Percentiles rank a stretch among this genome's conserved stretches.
These are phyloP conservation scores for Amphiduros pacificus DNA, from an alignment of 2,888 invertebrate genomes.

Conservation along the genomic window DNA sequence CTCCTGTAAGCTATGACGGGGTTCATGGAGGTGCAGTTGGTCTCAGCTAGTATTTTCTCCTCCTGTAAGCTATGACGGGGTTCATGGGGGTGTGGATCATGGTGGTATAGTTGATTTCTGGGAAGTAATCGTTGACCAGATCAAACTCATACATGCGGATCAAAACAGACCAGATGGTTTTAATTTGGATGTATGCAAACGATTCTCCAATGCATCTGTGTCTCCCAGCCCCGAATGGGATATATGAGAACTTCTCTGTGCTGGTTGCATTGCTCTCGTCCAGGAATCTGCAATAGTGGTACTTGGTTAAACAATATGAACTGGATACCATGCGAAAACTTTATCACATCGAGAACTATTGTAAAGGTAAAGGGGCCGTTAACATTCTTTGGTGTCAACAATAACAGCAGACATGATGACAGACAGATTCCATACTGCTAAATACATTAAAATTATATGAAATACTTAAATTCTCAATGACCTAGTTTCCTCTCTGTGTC, in stretches of 20 bases:
- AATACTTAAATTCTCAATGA: too few species aligned
- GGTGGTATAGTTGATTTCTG: slow-evolving; percentile 41
- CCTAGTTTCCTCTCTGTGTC: too few species aligned
- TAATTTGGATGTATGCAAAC: slow-evolving; percentile 52
- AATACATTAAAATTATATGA: too few species aligned
- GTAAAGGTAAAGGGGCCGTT: too few species aligned
- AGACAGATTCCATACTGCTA: too few species aligned
- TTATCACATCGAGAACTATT: too few species aligned
- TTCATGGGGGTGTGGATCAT: slow-evolving; percentile 51
- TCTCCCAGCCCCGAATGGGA: slow-evolving; percentile 51
- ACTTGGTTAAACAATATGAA: too few species aligned
- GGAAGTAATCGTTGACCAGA: slow-evolving; percentile 42
- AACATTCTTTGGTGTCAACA: too few species aligned
- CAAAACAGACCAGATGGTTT: slow-evolving; percentile 42
- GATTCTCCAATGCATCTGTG: slow-evolving; percentile 52
- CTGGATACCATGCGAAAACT: too few species aligned
- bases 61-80: slow-evolving; percentile 39
- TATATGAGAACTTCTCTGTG: slow-evolving; percentile 46
- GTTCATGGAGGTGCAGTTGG: slow-evolving; percentile 44
- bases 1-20: slow-evolving; percentile 39
- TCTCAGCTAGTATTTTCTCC: too few species aligned
- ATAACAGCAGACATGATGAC: too few species aligned
- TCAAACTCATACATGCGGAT: slow-evolving; percentile 41
- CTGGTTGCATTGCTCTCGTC: slow-evolving; percentile 33
- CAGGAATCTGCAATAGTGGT: slow-evolving; percentile 35